Conservation (phyloP, 2,797 vertebrate genomes). For the Molossus alvarezi region DNA sequence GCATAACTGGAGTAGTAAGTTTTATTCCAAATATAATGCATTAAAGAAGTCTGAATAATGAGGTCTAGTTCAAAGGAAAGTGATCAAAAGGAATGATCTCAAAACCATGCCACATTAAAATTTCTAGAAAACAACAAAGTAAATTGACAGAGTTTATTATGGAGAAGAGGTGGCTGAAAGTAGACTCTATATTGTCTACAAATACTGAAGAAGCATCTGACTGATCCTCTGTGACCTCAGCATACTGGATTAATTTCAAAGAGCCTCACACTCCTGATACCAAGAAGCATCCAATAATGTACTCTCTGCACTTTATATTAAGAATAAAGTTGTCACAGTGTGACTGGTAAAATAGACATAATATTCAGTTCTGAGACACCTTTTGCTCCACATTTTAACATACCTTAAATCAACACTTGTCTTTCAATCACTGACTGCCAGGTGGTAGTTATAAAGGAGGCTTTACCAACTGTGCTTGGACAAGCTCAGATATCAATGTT, state of each 20-base stretch:
- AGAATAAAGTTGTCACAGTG: not conserved
- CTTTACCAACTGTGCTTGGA: not conserved
- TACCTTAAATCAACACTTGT: not conserved
- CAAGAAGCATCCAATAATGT: not conserved
- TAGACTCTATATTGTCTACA: not conserved
- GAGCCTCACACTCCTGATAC: not conserved
- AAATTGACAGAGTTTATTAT: not conserved
- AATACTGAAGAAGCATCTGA: not conserved
- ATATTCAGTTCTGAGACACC: not conserved
- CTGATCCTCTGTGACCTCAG: not conserved
- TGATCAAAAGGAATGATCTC: not conserved
- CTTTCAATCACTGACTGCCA: not conserved
- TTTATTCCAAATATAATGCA: not conserved
- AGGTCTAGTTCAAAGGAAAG: not conserved
- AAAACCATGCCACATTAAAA: not conserved
- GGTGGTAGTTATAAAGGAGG: not conserved
- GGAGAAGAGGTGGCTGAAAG: constrained; percentile 2
- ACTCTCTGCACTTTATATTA: not conserved
- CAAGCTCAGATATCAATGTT: not conserved
- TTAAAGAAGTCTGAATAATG: constrained; percentile 17
- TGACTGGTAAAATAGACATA: not conserved
- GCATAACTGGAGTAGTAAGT: not conserved
- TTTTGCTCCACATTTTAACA: not conserved
- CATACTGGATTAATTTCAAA: not conserved
- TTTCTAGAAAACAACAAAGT: not conserved